Conservation (phyloP, 2,888 invertebrate species). For the Drosophila nr. medialis region DNA sequence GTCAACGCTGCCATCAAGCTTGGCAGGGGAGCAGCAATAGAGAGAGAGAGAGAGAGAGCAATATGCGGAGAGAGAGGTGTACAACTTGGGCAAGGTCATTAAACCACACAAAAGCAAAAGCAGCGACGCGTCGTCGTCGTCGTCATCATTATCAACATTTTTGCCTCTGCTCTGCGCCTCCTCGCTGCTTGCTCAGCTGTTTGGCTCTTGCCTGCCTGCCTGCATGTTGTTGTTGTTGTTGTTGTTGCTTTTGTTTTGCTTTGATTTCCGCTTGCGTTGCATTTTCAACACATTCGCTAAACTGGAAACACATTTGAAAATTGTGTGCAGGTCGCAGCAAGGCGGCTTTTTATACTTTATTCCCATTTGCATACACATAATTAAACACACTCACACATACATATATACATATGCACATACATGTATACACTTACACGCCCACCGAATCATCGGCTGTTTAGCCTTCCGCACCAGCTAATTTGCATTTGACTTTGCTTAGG, state of each 20-base stretch:
- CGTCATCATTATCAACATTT: constrained; percentile 54
- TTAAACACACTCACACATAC: constrained; percentile 15
- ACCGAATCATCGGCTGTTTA: constrained; percentile 39
- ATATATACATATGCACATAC: constrained; percentile 1
- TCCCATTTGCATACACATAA: constrained; percentile 30
- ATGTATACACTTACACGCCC: constrained; percentile 33
- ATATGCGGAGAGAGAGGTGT: constrained; percentile 18
- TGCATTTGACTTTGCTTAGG: constrained; percentile 64
- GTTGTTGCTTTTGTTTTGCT: constrained; percentile 61
- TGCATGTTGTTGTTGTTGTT: constrained; percentile 17
- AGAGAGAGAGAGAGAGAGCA: constrained; percentile 14
- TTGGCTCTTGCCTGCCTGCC: constrained; percentile 6
- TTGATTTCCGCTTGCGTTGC: constrained; percentile 75
- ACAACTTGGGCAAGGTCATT: constrained; percentile 81
- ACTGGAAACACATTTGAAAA: constrained; percentile 47
- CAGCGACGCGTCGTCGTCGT: constrained; percentile 43
- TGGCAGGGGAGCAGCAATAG: constrained; percentile 63
- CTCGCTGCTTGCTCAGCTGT: constrained; percentile 27
- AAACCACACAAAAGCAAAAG: constrained; percentile 68
- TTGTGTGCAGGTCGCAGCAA: constrained; percentile 29
- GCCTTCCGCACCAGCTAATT: constrained; percentile 55
- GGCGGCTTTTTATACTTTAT: constrained; percentile 31
- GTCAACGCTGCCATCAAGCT: constrained; percentile 43
- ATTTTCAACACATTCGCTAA: constrained; percentile 53
- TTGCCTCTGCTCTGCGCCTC: constrained; percentile 35